phyloP scores from a whole-genome alignment of 2,113 vertebrate genomes.

The Megaceryle maxima region DNA sequence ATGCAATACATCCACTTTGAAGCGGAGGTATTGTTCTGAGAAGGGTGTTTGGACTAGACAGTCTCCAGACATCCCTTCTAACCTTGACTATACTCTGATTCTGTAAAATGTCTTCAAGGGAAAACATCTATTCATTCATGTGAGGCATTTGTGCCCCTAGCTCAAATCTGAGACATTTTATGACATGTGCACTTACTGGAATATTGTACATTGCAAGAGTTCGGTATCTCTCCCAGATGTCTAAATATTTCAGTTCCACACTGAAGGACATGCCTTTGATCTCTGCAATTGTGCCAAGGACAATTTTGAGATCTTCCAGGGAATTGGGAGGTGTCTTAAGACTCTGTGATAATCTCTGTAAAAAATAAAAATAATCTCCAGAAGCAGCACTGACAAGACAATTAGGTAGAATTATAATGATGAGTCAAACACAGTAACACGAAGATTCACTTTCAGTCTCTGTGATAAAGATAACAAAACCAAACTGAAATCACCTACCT shows the following conservation, averaged over 20 bases:
- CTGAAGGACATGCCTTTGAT: conserved; percentile 81
- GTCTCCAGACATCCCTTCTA: background rate
- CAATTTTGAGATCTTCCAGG: conserved; percentile 86
- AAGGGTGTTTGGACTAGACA: background rate
- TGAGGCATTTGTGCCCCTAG: background rate
- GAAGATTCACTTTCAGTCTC: background rate
- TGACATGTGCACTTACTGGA: conserved; percentile 69
- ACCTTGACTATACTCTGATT: background rate
- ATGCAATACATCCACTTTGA: background rate
- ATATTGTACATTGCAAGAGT: conserved; percentile 85
- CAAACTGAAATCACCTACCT: conserved; percentile 66
- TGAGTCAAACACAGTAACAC: background rate
- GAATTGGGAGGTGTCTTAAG: conserved; percentile 78
- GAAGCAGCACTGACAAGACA: background rate
- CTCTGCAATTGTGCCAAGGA: conserved; percentile 84
- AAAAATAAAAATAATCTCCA: background rate
- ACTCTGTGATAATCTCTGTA: conserved; percentile 75
- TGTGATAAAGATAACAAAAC: background rate
- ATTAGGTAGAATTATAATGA: background rate
- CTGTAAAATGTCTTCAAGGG: background rate
- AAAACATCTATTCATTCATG: background rate
- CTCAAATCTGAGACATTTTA: background rate
- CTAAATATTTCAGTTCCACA: conserved; percentile 83
- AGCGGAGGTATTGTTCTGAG: background rate
- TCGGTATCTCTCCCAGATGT: conserved; percentile 88